Percentiles rank a stretch among this genome's conserved stretches.
phyloP scores from a whole-genome alignment of 2,888 invertebrate genomes.

The Hyppa rectilinea region DNA sequence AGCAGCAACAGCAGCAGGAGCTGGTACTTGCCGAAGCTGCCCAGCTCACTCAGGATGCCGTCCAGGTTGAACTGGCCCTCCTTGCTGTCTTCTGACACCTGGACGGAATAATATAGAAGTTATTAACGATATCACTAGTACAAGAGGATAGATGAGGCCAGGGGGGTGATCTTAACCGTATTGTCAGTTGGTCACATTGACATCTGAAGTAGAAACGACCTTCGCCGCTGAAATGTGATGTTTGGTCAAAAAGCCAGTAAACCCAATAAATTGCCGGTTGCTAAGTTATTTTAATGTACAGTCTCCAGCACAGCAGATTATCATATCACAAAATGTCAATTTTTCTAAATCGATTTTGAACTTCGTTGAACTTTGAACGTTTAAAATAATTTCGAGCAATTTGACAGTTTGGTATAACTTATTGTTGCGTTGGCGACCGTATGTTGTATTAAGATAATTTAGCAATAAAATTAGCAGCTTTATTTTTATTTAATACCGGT shows the following conservation, averaged over 20 bases:
- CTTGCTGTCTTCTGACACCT: conserved; percentile 73
- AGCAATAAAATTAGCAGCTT: neutral
- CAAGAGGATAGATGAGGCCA: neutral
- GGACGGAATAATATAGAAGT: neutral
- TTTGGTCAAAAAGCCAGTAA: neutral
- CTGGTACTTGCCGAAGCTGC: conserved; percentile 91
- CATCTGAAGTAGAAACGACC: neutral
- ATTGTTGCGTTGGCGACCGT: too few relatives aligned
- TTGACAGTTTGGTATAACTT: too few relatives aligned
- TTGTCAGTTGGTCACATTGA: neutral
- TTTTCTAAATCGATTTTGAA: too few relatives aligned
- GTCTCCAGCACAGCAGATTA: too few relatives aligned
- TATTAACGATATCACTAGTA: neutral
- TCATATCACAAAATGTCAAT: too few relatives aligned
- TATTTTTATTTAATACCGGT: neutral
- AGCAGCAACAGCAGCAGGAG: conserved; percentile 88
- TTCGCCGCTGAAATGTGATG: neutral
- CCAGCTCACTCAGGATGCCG: conserved; percentile 87
- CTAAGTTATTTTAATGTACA: too few relatives aligned
- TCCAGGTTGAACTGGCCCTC: conserved; percentile 87
- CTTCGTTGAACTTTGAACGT: too few relatives aligned
- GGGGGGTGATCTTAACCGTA: neutral
- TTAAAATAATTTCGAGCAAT: too few relatives aligned
- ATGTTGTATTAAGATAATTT: neutral
- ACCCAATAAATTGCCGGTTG: too few relatives aligned